A percentile compares a stretch with the other conserved stretches of the same genome.
Evolutionary conservation across 2,797 vertebrate genomes (phyloP).

Genomic region (Argyrosomus regius): DNA sequence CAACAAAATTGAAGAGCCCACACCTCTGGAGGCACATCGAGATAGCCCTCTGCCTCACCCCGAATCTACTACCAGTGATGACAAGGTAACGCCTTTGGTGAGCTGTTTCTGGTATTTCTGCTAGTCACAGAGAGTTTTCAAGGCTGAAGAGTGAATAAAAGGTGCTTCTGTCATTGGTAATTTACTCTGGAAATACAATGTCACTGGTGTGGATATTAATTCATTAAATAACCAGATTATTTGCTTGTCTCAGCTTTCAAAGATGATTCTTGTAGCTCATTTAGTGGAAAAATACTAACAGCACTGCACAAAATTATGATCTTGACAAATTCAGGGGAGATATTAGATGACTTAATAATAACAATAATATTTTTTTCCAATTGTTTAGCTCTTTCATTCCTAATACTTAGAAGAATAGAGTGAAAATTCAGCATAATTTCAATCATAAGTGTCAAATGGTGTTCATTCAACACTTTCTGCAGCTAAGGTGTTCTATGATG

Average conservation of each 20-base stretch:
- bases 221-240: constrained; percentile 1
- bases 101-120: neutral
- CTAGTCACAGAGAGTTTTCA: neutral
- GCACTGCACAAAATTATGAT: constrained; percentile 35
- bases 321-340: neutral
- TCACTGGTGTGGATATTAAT: constrained; percentile 10
- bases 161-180: constrained; percentile 21
- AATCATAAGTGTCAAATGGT: constrained; percentile 33
- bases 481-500: constrained; percentile 86
- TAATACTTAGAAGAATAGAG: constrained; percentile 13
- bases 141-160: constrained; percentile 10
- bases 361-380: neutral
- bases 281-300: constrained; percentile 34
- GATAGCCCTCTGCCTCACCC: constrained; percentile 98
- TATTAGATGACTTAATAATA: constrained; percentile 15
- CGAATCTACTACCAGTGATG: constrained; percentile 97
- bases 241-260: constrained; percentile 12
- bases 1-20: constrained; percentile 93
- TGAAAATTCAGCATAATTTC: constrained; percentile 31
- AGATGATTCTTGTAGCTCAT: neutral
- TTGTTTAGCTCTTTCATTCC: constrained; percentile 3
- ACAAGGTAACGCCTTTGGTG: constrained; percentile 88
- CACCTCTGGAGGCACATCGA: constrained; percentile 91
- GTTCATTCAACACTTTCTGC: constrained; percentile 70
- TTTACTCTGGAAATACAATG: constrained; percentile 26